Evolutionary conservation across 53 echinoderm and acorn worm species (phyloP), one percentile per base, ranked within the genome.

Genomic region (Echinarachnius parma): DNA sequence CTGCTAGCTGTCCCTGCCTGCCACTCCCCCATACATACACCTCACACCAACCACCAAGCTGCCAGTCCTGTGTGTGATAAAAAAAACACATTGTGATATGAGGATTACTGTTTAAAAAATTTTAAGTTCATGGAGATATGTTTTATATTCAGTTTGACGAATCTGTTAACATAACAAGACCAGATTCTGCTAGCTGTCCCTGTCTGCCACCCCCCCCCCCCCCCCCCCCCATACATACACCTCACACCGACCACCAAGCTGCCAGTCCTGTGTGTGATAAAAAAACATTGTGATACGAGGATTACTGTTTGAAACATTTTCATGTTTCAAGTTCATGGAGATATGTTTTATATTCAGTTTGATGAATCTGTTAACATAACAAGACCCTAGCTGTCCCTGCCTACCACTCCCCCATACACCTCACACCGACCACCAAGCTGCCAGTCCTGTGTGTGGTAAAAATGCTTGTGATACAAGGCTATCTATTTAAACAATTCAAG

Each of bases 401-500:
- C 98, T 49, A 16, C 98, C 98, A 21, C 98, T 90, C 22, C n/a
- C n/a, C n/a, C n/a, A 53, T 89, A 96, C 42, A 91, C 88, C 49
- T 96, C 98, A 83, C 98, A 98, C 34, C 92, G 91, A 18, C 98
- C 98, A 26, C 98, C 98, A 0, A 91, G 86, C 70, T 98, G 98
- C 98, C 98, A 98, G 50, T 98, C 98, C 98, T 96, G 25, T 31
- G 27, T 32, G 25, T 5, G 42, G 34, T 22, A 69, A 42, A 1
- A 33, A n/a, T n/a, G n/a, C n/a, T n/a, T n/a, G n/a, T n/a, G n/a
- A n/a, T n/a, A n/a, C n/a, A n/a, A n/a, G n/a, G n/a, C n/a, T n/a
- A n/a, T n/a, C n/a, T n/a, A n/a, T n/a, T n/a, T n/a, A n/a, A n/a
- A n/a, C n/a, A n/a, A n/a, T n/a, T n/a, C n/a, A n/a, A n/a, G n/a